Percentiles rank a stretch among this genome's conserved stretches.
phyloP scores from a whole-genome alignment of 2,113 vertebrate species.

The Oxyruncus cristatus region DNA sequence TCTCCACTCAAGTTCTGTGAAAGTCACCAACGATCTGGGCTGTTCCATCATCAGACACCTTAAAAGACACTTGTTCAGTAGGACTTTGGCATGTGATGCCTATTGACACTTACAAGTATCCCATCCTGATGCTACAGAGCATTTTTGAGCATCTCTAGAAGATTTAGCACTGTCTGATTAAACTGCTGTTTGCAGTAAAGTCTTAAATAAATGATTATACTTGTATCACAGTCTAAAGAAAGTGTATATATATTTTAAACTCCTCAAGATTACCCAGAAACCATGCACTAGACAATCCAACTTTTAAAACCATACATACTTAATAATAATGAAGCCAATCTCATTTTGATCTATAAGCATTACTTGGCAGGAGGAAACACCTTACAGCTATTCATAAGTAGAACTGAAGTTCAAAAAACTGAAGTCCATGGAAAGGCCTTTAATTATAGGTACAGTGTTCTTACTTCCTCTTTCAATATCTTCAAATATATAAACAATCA shows the following conservation, averaged over 20 bases:
- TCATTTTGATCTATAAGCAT: slow-evolving; percentile 15
- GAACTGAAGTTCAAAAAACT: slow-evolving; percentile 27
- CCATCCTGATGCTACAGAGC: not conserved
- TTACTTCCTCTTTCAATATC: slow-evolving; percentile 42
- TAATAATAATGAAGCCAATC: not conserved
- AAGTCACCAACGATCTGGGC: not conserved
- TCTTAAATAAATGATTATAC: not conserved
- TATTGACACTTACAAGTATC: not conserved
- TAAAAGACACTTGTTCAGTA: not conserved
- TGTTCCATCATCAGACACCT: not conserved
- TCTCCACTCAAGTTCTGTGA: not conserved
- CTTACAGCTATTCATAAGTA: not conserved
- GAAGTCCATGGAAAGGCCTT: not conserved
- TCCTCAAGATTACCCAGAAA: not conserved
- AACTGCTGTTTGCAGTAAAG: not conserved
- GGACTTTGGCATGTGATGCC: not conserved
- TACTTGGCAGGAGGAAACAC: slow-evolving; percentile 16
- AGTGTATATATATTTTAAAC: not conserved
- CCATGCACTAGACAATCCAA: not conserved
- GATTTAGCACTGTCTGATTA: not conserved
- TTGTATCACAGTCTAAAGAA: not conserved
- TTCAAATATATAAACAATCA: slow-evolving; percentile 62
- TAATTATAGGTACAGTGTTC: not conserved
- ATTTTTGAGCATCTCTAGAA: not conserved
- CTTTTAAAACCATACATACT: not conserved